These are phyloP conservation scores for Australoheros scitulus DNA, from an alignment of 2,113 vertebrate species.

Conservation along the genomic window DNA sequence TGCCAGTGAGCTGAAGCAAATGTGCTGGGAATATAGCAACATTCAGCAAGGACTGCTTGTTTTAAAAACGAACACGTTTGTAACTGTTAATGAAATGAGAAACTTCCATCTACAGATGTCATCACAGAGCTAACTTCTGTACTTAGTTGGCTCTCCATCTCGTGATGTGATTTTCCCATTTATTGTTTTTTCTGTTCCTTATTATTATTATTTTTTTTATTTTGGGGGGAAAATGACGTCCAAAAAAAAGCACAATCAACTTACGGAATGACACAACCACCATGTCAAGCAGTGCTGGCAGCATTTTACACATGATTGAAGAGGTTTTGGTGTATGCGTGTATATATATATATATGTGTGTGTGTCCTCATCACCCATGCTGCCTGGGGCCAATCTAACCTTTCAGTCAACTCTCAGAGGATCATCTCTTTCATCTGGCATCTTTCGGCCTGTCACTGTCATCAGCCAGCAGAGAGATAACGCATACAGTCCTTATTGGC, in stretches of 20 bases:
- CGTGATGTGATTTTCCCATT: neutral
- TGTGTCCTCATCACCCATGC: slow-evolving; percentile 61
- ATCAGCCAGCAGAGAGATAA: slow-evolving; percentile 57
- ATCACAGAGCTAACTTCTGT: neutral
- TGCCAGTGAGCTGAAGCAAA: neutral
- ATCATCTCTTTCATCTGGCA: slow-evolving; percentile 62
- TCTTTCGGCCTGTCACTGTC: slow-evolving; percentile 61
- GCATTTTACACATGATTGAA: slow-evolving; percentile 18
- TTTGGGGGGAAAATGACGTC: neutral
- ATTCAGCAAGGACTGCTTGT: neutral
- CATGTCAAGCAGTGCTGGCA: neutral
- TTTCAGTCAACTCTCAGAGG: slow-evolving; percentile 71
- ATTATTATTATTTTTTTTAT: neutral
- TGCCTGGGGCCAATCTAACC: slow-evolving; percentile 73
- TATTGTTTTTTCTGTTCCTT: neutral
- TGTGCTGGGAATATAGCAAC: neutral
- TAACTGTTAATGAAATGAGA: neutral
- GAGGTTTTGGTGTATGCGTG: neutral
- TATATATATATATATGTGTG: neutral
- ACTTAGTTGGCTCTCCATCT: neutral
- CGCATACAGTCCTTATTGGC: slow-evolving; percentile 62
- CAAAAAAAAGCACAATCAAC: neutral
- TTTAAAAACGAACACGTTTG: neutral
- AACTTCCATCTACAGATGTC: neutral
- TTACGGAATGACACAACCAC: neutral